Percentiles rank a stretch among this genome's conserved stretches.
Evolutionary conservation across 2,888 invertebrate genomes (phyloP).

Genomic region (Mimachlamys varia): DNA sequence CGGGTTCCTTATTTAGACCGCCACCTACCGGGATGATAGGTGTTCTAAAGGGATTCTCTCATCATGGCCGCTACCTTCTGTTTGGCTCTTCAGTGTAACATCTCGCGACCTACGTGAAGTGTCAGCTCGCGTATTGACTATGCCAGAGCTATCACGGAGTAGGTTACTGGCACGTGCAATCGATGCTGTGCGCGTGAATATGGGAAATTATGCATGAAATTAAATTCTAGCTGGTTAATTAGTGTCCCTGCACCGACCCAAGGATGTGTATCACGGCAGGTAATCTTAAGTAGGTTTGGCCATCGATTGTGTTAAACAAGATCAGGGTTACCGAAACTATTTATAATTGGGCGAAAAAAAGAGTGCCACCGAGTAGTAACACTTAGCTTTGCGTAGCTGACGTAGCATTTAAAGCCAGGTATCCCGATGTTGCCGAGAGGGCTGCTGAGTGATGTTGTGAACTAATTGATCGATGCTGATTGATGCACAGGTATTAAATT

Average conservation of each 20-base stretch:
- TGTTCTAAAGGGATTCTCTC: neutral
- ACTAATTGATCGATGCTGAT: neutral
- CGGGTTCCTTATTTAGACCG: neutral
- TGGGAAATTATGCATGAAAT: constrained; percentile 27
- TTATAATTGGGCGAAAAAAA: neutral
- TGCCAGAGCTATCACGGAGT: neutral
- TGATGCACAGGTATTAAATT: neutral
- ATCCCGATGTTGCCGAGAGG: neutral
- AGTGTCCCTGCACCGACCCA: constrained; percentile 15
- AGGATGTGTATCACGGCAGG: neutral
- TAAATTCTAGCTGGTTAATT: constrained; percentile 12
- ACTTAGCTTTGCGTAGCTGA: neutral
- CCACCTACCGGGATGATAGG: neutral
- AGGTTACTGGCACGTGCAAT: neutral
- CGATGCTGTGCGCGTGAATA: neutral
- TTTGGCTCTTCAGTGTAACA: neutral
- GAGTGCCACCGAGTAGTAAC: neutral
- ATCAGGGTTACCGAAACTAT: neutral
- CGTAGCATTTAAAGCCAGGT: neutral
- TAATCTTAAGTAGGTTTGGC: neutral
- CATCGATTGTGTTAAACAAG: constrained; percentile 8
- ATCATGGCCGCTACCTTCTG: neutral
- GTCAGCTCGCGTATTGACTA: neutral
- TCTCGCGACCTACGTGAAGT: neutral
- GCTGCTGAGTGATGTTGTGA: neutral